Evolutionary conservation across 2,888 invertebrate genomes (phyloP).

Genomic region (Allacma fusca): DNA sequence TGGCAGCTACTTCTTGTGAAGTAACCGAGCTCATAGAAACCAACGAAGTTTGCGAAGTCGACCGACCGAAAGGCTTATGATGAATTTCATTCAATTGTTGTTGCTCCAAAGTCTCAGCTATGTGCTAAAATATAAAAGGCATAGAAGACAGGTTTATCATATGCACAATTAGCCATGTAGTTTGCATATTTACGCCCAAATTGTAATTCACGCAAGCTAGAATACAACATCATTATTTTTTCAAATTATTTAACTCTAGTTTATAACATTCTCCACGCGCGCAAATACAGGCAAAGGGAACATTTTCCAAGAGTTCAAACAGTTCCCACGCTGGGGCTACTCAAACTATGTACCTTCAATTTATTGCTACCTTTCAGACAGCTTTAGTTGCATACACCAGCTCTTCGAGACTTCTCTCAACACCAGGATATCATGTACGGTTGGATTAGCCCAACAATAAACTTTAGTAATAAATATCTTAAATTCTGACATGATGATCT

Average conservation of each 20-base stretch:
- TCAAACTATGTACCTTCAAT: background rate
- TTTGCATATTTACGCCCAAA: background rate
- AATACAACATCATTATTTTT: background rate
- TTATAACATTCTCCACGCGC: conserved; percentile 1
- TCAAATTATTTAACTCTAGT: background rate
- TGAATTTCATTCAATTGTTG: conserved; percentile 49
- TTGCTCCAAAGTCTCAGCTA: conserved; percentile 62
- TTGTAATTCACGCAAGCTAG: conserved; percentile 15
- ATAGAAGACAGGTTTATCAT: background rate
- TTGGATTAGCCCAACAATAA: background rate
- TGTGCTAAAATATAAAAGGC: conserved; percentile 51
- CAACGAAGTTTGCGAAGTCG: conserved; percentile 76
- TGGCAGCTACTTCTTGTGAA: conserved; percentile 76
- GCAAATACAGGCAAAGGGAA: conserved; percentile 5
- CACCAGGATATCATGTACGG: background rate
- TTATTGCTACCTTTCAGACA: background rate
- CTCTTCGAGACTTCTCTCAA: background rate
- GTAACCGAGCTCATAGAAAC: conserved; percentile 74
- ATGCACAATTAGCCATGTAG: background rate
- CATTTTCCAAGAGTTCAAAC: conserved; percentile 21
- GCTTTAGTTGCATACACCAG: background rate
- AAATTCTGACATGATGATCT: no score
- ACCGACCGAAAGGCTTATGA: conserved; percentile 63
- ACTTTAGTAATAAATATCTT: background rate
- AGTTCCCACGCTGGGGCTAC: conserved; percentile 33